These are phyloP conservation scores for Drosophila kanekoi DNA, from an alignment of 2,888 invertebrate genomes.

Conservation along the genomic window DNA sequence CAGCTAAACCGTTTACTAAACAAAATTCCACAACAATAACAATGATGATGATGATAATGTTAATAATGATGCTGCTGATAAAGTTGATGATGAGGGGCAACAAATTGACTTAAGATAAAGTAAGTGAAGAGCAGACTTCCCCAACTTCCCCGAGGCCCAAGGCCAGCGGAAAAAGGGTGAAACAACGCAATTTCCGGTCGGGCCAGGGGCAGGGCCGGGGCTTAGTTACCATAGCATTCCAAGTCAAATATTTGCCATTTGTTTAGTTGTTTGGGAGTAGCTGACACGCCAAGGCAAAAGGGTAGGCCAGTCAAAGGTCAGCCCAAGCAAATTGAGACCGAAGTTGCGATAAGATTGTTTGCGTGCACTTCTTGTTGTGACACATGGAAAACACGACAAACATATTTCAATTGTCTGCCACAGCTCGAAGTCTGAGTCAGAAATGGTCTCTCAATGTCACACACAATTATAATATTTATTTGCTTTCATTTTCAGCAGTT, in stretches of 20 bases:
- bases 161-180: conserved; percentile 70
- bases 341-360: conserved; percentile 38
- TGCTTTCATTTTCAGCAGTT: too few species aligned
- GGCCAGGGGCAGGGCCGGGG: neutral
- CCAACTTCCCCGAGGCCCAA: conserved; percentile 55
- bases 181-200: conserved; percentile 72
- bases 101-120: conserved; percentile 77
- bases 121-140: conserved; percentile 24
- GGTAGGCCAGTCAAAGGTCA: conserved; percentile 44
- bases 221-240: conserved; percentile 12
- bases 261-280: conserved; percentile 46
- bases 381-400: conserved; percentile 1
- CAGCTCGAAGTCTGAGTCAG: neutral
- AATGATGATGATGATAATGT: conserved; percentile 17
- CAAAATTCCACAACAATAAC: conserved; percentile 21
- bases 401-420: neutral
- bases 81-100: conserved; percentile 51
- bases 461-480: too few species aligned
- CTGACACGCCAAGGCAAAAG: conserved; percentile 46
- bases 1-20: conserved; percentile 52
- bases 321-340: conserved; percentile 34
- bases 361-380: conserved; percentile 1
- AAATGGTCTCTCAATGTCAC: neutral
- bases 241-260: conserved; percentile 69
- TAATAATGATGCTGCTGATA: conserved; percentile 12